A percentile compares a stretch with the other conserved stretches of the same genome.
Conservation (phyloP, 2,888 invertebrate genomes). For the Dryocosmus kuriphilus region DNA sequence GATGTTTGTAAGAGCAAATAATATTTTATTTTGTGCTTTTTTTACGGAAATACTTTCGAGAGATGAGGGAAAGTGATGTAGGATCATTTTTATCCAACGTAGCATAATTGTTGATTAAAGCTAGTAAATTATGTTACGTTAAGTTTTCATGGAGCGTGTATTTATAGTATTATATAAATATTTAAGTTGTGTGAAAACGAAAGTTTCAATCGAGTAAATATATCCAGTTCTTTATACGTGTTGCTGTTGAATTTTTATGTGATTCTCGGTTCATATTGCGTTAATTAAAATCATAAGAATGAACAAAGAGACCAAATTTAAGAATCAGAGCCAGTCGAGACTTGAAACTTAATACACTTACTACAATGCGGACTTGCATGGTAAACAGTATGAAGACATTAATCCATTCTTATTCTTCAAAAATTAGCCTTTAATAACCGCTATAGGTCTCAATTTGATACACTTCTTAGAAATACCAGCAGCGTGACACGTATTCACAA, state of each 20-base stretch:
- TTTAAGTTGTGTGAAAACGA: neutral
- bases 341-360: too few relatives aligned
- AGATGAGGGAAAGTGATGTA: too few relatives aligned
- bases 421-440: conserved; percentile 94
- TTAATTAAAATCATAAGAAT: too few relatives aligned
- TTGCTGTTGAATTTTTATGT: too few relatives aligned
- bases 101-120: neutral
- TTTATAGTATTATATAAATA: neutral
- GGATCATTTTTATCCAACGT: neutral
- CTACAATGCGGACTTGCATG: too few relatives aligned
- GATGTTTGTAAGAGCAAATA: neutral
- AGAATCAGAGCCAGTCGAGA: too few relatives aligned
- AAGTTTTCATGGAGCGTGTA: neutral
- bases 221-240: neutral
- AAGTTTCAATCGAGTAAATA: neutral
- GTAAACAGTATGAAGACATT: too few relatives aligned
- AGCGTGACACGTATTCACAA: conserved; percentile 98
- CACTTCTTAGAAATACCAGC: conserved; percentile 98
- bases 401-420: neutral
- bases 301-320: too few relatives aligned
- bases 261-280: too few relatives aligned
- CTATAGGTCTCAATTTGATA: conserved; percentile 97
- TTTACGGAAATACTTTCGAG: too few relatives aligned
- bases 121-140: neutral
- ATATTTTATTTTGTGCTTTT: neutral